These are phyloP conservation scores for Plodia interpunctella DNA, from an alignment of 1,140 invertebrate species.

Conservation along the genomic window DNA sequence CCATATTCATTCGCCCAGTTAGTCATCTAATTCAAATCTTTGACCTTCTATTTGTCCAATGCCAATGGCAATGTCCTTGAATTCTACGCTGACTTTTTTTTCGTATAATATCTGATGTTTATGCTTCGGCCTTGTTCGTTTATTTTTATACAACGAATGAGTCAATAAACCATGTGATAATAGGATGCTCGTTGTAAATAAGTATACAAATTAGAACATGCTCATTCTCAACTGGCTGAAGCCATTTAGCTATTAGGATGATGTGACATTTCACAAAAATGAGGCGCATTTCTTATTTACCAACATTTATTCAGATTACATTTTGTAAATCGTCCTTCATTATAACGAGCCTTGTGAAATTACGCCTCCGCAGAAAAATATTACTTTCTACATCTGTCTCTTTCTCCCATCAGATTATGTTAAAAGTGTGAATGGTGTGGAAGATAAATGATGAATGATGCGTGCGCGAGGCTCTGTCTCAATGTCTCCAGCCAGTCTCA, in stretches of 20 bases:
- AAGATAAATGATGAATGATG: conserved; percentile 47
- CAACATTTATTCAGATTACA: conserved; percentile 35
- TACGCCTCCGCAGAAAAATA: conserved; percentile 36
- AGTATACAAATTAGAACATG: conserved; percentile 39
- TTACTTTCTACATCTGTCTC: conserved; percentile 33
- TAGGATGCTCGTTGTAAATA: conserved; percentile 21
- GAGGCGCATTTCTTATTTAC: conserved; percentile 33
- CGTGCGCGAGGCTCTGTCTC: conserved; percentile 24
- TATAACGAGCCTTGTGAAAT: conserved; percentile 50
- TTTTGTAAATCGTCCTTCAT: conserved; percentile 62
- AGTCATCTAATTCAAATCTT: not conserved
- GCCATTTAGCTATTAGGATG: conserved; percentile 36
- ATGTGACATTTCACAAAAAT: conserved; percentile 50
- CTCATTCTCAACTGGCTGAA: conserved; percentile 32
- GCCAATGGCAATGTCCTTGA: not conserved
- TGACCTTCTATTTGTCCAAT: not conserved
- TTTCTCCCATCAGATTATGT: conserved; percentile 28
- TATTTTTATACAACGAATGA: conserved; percentile 8
- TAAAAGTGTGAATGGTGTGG: conserved; percentile 38
- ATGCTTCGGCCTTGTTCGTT: not conserved
- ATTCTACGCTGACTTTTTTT: not conserved
- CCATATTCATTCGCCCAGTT: not conserved
- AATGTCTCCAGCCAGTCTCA: conserved; percentile 68
- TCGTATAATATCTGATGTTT: not conserved
- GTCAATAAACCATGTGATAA: conserved; percentile 24